These are phyloP conservation scores for Gisinianus flammeolus DNA, from an alignment of 2,888 invertebrate genomes.

Conservation along the genomic window DNA sequence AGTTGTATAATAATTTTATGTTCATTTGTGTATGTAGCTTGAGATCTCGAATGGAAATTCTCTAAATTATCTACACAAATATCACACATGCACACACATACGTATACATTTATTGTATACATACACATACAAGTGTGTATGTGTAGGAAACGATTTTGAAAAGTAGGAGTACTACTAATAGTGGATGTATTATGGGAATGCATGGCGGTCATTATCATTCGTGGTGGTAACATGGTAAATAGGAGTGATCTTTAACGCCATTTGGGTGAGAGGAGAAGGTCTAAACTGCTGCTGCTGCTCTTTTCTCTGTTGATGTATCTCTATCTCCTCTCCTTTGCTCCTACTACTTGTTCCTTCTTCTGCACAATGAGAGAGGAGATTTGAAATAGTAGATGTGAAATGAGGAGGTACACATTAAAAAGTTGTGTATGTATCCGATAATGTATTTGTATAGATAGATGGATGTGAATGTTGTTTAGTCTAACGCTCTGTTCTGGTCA, in stretches of 20 bases:
- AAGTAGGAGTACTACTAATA: background rate
- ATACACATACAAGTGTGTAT: background rate
- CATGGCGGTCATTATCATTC: constrained; percentile 28
- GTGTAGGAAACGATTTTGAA: background rate
- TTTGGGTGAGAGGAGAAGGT: constrained; percentile 30
- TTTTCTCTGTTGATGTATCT: background rate
- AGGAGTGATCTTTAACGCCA: constrained; percentile 19
- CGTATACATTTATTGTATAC: background rate
- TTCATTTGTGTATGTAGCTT: background rate
- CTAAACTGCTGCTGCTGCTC: constrained; percentile 13
- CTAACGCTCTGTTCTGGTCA: too few species aligned
- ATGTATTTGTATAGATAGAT: background rate
- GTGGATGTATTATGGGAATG: background rate
- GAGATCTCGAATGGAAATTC: background rate
- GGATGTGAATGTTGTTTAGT: background rate
- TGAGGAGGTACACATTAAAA: background rate
- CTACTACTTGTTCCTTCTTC: background rate
- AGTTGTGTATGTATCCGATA: too few species aligned
- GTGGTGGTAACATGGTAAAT: constrained; percentile 30
- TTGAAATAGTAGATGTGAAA: constrained; percentile 3
- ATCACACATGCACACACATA: background rate
- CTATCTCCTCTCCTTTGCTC: background rate
- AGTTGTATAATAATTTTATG: too few species aligned
- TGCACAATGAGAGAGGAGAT: constrained; percentile 6
- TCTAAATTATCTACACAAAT: background rate